Evolutionary conservation across 23 tunicate species (phyloP).

Genomic region (Ciona savignyi): DNA sequence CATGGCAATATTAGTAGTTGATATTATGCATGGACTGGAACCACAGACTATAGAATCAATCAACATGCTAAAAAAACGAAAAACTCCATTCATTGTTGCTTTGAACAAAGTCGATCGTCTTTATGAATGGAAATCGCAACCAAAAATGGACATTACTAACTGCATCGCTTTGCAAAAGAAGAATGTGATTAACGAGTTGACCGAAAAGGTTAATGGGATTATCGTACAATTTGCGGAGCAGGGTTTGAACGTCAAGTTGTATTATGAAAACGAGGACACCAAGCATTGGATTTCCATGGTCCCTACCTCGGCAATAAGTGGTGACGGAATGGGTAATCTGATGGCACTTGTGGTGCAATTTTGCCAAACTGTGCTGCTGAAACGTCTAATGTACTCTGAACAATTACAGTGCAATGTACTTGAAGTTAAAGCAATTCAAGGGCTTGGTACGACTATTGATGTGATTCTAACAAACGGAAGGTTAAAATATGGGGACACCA

Average conservation of each 20-base stretch:
- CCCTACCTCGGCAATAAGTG: constrained; percentile 85
- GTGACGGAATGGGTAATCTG: constrained; percentile 97
- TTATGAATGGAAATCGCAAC: constrained; percentile 78
- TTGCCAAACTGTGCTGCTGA: constrained; percentile 63
- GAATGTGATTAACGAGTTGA: constrained; percentile 66
- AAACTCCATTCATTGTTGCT: constrained; percentile 85
- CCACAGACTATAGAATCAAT: constrained; percentile 94
- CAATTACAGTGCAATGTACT: constrained; percentile 84
- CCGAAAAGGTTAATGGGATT: constrained; percentile 57
- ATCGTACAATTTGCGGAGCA: constrained; percentile 87
- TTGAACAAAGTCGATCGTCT: constrained; percentile 89
- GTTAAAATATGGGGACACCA: constrained; percentile 85
- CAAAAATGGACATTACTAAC: constrained; percentile 47
- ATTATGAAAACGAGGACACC: constrained; percentile 89
- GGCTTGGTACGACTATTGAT: constrained; percentile 90
- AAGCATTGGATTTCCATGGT: constrained; percentile 85
- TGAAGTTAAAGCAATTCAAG: constrained; percentile 87
- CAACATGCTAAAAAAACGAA: constrained; percentile 74
- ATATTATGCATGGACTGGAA: constrained; percentile 98
- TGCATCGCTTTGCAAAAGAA: constrained; percentile 47
- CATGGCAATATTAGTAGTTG: constrained; percentile 94
- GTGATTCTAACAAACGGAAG: constrained; percentile 83
- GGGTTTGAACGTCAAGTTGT: constrained; percentile 72
- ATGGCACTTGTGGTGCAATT: constrained; percentile 76
- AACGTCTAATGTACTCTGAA: constrained; percentile 65